Conservation (phyloP, 1,140 invertebrate genomes). For the Pogonus chalceus region DNA sequence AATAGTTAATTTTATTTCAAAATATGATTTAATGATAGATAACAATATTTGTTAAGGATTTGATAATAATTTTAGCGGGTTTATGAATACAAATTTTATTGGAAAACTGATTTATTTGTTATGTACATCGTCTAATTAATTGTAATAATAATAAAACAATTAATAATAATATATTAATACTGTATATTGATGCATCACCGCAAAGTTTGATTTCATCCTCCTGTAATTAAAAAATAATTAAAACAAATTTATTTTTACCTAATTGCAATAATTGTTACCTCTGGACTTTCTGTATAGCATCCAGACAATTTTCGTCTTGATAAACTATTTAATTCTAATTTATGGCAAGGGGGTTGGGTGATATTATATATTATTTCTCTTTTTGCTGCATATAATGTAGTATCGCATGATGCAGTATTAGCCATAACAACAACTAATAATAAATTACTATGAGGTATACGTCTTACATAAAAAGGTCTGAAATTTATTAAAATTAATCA, state of each 20-base stretch:
- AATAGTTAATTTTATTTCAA: too few relatives aligned
- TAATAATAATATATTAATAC: background rate
- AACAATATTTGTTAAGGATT: background rate
- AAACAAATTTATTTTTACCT: slow-evolving; percentile 2
- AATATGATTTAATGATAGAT: background rate
- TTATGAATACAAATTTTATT: background rate
- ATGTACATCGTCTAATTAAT: background rate
- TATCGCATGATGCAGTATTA: slow-evolving; percentile 26
- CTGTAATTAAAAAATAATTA: slow-evolving; percentile 25
- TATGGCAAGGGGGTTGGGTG: slow-evolving; percentile 54
- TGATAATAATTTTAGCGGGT: background rate
- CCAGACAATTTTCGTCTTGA: slow-evolving; percentile 53
- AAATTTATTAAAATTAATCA: slow-evolving; percentile 28
- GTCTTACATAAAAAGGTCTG: slow-evolving; percentile 62
- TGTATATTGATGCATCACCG: slow-evolving; percentile 25
- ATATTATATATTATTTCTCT: slow-evolving; percentile 31
- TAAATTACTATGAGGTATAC: slow-evolving; percentile 67
- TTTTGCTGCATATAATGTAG: slow-evolving; percentile 34
- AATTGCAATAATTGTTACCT: slow-evolving; percentile 35
- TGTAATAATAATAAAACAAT: background rate
- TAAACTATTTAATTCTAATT: slow-evolving; percentile 57
- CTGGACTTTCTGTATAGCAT: slow-evolving; percentile 62
- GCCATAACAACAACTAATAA: slow-evolving; percentile 63
- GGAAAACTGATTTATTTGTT: background rate
- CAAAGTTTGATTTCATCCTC: slow-evolving; percentile 44